A percentile compares a stretch with the other conserved stretches of the same genome.
Evolutionary conservation across 2,113 vertebrate species (phyloP).

Genomic region (Platysteira castanea): DNA sequence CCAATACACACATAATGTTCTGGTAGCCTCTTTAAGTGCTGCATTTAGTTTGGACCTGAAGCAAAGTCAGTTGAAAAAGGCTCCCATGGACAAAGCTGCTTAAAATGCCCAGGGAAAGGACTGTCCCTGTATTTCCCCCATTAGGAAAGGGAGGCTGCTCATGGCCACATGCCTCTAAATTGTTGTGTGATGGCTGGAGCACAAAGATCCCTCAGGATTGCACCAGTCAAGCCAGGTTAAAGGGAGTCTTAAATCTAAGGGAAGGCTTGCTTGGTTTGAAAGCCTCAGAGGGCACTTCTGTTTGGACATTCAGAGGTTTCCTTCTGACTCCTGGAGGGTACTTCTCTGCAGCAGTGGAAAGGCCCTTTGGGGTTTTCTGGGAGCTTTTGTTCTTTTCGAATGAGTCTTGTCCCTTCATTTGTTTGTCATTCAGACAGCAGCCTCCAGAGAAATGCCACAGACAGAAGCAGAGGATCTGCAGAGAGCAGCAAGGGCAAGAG

Average conservation of each 20-base stretch:
- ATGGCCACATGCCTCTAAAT: neutral
- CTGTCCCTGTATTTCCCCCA: neutral
- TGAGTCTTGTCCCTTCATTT: neutral
- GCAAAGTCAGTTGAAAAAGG: neutral
- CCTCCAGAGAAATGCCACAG: conserved; percentile 23
- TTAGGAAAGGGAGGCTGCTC: neutral
- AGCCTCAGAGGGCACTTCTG: neutral
- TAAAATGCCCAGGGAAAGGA: neutral
- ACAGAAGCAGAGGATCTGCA: neutral
- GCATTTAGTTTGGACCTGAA: neutral
- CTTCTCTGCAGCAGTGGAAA: neutral
- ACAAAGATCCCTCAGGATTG: neutral
- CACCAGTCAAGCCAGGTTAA: neutral
- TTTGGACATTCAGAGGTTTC: neutral
- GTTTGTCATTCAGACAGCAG: conserved; percentile 30
- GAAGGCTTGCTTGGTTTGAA: neutral
- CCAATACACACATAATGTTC: neutral
- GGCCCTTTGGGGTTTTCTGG: neutral
- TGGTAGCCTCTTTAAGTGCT: neutral
- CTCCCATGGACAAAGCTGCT: neutral
- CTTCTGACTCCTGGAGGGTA: neutral
- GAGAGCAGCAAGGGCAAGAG: neutral
- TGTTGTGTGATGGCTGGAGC: neutral
- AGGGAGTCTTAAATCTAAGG: neutral
- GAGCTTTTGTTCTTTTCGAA: conserved; percentile 18